A percentile compares a stretch with the other conserved stretches of the same genome.
Conservation (phyloP, 2,888 invertebrate species). For the Stegophylla sp. region DNA sequence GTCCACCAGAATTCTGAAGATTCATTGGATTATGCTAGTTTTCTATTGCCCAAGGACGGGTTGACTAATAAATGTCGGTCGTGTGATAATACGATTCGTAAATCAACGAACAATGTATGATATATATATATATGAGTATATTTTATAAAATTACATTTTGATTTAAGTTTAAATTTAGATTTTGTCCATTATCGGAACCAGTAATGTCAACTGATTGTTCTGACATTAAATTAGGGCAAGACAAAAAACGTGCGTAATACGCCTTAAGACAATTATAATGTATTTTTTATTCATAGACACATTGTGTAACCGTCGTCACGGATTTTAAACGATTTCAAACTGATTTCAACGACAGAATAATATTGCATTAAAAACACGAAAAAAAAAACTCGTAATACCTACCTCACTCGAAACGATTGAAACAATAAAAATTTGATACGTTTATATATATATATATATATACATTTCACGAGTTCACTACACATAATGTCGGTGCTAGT, state of each 20-base stretch:
- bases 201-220: background rate
- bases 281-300: background rate
- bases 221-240: background rate
- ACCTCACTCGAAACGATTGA: background rate
- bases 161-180: background rate
- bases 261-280: background rate
- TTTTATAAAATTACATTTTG: background rate
- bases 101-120: background rate
- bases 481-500: background rate
- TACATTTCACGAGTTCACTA: background rate
- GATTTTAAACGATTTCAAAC: conserved; percentile 6
- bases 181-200: background rate
- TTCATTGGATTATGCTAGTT: background rate
- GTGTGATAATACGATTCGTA: background rate
- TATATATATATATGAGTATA: background rate
- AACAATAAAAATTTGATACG: conserved; percentile 17
- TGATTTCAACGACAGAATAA: background rate
- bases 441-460: background rate
- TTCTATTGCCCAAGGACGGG: conserved; percentile 17
- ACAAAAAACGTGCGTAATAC: background rate
- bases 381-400: background rate
- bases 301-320: conserved; percentile 28
- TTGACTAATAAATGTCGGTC: background rate
- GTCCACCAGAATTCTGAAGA: conserved; percentile 3
- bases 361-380: conserved; percentile 21